Conservation (phyloP, 2,113 vertebrate genomes). For the Alosa alosa region DNA sequence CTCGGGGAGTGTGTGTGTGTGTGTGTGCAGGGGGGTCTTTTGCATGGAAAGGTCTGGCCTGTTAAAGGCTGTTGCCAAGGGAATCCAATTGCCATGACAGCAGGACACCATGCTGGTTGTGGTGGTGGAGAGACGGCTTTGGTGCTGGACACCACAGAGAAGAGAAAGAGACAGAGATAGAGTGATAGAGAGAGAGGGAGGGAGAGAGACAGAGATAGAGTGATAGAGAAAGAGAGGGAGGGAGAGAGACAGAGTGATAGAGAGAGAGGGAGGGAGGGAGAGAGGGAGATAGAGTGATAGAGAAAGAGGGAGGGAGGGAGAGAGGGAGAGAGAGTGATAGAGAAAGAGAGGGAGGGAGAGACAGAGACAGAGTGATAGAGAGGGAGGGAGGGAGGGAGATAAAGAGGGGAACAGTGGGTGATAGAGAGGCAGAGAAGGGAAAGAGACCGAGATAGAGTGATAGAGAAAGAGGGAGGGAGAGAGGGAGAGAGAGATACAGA, state of each 20-base stretch:
- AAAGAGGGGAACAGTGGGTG: not conserved
- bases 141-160: not conserved
- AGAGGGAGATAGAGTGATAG: too few species aligned
- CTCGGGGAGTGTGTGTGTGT: not conserved
- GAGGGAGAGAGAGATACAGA: too few species aligned
- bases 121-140: not conserved
- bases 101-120: slow-evolving; percentile 15
- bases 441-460: not conserved
- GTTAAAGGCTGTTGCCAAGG: slow-evolving; percentile 39
- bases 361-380: too few species aligned
- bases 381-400: not conserved
- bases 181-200: not conserved
- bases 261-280: too few species aligned
- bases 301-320: too few species aligned
- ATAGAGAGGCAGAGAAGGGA: not conserved
- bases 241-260: too few species aligned
- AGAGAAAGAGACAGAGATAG: slow-evolving; percentile 9
- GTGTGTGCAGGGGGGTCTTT: slow-evolving; percentile 13
- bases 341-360: too few species aligned
- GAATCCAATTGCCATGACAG: slow-evolving; percentile 41
- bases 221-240: too few species aligned
- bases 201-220: too few species aligned
- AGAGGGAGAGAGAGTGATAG: too few species aligned
- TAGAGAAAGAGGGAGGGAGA: too few species aligned
- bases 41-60: slow-evolving; percentile 27